Evolutionary conservation across 2,797 vertebrate genomes (phyloP).

Genomic region (Crenuchus spilurus): DNA sequence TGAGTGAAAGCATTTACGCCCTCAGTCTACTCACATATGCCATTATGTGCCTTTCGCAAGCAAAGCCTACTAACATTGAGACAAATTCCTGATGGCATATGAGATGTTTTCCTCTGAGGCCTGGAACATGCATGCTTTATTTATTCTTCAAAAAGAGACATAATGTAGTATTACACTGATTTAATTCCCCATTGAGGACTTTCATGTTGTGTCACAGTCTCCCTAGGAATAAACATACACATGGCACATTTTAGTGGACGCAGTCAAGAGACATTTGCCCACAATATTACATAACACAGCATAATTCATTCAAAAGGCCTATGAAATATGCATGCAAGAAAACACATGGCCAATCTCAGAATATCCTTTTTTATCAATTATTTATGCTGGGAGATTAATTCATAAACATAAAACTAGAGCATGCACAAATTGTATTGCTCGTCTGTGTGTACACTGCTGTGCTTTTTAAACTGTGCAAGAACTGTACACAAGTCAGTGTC

Average conservation of each 20-base stretch:
- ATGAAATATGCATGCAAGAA: constrained; percentile 2
- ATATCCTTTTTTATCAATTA: constrained; percentile 6
- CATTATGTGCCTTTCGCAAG: constrained; percentile 6
- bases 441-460: neutral
- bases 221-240: neutral
- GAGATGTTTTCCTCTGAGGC: neutral
- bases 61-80: neutral
- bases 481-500: too few relatives aligned
- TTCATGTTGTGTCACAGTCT: neutral
- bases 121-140: neutral
- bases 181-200: neutral
- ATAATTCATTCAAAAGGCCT: neutral
- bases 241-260: neutral
- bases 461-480: neutral
- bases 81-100: neutral
- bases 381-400: constrained; percentile 12
- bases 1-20: constrained; percentile 3
- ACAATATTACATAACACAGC: neutral
- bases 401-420: constrained; percentile 5
- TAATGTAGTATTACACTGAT: neutral
- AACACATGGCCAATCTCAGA: constrained; percentile 5
- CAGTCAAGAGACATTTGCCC: neutral
- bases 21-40: neutral
- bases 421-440: neutral
- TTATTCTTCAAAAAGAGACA: neutral